Base-by-base conservation (phyloP, 2,113 vertebrate genomes). In the Leptodactylus fuscus region DNA sequence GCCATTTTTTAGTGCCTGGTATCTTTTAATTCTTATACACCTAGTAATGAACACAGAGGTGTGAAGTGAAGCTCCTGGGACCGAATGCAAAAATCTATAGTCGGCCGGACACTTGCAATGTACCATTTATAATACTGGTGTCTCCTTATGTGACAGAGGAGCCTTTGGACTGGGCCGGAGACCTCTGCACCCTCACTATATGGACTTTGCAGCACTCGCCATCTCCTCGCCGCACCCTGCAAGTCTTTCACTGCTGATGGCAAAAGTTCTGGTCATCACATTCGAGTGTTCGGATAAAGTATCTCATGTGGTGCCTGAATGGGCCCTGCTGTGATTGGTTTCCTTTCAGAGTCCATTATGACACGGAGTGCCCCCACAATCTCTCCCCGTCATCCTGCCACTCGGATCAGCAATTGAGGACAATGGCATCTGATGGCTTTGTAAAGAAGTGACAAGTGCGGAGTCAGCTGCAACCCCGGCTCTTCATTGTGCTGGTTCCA, bases 351-450 rank as follows among this genome's bases (percentile, higher is more conserved):
- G 34, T n/a, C 0, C 5, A 73, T 44, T 73, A 67, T 65, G 36
- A 70, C 22, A 44, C 20, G 1, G 11, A 67, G 58, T 34, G 20
- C 34, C 80, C 29, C 15, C 34, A 6, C 36, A 12, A 24, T 74
- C n/a, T 58, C 15, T 84, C 27, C 58, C 73, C 58, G 34, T 67
- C 58, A 15, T 77, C 44, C 38, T 27, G 22, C 12, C 10, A 73
- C 73, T 84, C 58, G 32, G 38, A 85, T 85, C 74, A 85, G 82
- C 74, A 67, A 11, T 48, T 38, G 73, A 67, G 20, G 24, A 85
- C 82, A 77, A 85, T 77, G 55, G 73, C 12, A 27, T 58, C 58
- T 77, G 29, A 85, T 78, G 13, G 53, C 18, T 76, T 77, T 27
- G 58, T 77, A 76, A 67, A 85, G 53, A 36, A 65, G 55, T 49